Percentiles rank a stretch among this genome's conserved stretches.
phyloP scores from a whole-genome alignment of 1,140 invertebrate species.

The Anastrepha obliqua region DNA sequence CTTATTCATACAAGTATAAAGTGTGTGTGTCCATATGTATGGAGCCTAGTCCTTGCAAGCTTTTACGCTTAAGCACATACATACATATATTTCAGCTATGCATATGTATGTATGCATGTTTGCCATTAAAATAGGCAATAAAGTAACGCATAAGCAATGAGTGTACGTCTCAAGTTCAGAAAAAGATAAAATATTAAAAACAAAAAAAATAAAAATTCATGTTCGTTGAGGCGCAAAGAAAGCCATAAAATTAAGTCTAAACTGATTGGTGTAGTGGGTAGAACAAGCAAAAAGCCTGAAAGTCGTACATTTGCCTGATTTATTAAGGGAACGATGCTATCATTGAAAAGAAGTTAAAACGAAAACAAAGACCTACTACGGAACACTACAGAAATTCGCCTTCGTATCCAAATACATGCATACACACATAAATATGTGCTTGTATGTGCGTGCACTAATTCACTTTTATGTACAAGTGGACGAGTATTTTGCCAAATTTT shows the following conservation, averaged over 20 bases:
- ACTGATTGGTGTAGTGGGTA: conserved; percentile 19
- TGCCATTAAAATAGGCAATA: neutral
- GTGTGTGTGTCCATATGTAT: neutral
- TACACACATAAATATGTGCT: neutral
- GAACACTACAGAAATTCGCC: neutral
- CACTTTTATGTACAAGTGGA: too few species aligned
- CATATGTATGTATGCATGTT: too few species aligned
- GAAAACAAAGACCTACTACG: neutral
- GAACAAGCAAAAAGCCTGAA: conserved; percentile 9
- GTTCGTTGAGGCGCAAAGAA: conserved; percentile 44
- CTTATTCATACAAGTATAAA: neutral
- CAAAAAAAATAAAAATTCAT: conserved; percentile 21
- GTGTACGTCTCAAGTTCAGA: conserved; percentile 19
- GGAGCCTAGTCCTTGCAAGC: too few species aligned
- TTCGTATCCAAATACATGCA: neutral
- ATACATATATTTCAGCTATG: too few species aligned
- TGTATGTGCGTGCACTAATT: too few species aligned
- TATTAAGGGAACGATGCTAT: conserved; percentile 10
- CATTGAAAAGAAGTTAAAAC: conserved; percentile 8
- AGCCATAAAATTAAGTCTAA: conserved; percentile 46
- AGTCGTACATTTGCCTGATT: conserved; percentile 41
- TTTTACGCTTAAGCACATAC: too few species aligned
- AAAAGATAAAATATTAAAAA: conserved; percentile 44
- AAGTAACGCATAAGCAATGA: conserved; percentile 29
- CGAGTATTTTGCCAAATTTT: too few species aligned